phyloP scores from a whole-genome alignment of 1,140 invertebrate species.

The Saccostrea echinata region DNA sequence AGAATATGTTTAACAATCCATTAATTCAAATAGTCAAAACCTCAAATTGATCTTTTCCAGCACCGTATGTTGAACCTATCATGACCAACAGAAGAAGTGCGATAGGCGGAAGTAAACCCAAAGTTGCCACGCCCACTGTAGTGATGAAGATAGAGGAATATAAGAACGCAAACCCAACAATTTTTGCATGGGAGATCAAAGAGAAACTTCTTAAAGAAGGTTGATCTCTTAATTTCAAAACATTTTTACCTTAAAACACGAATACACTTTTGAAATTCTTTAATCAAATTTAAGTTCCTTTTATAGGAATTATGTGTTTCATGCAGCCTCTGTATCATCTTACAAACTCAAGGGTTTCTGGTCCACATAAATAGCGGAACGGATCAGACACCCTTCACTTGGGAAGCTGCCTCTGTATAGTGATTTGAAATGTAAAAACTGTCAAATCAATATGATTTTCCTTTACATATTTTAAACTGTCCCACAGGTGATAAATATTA shows the following conservation, averaged over 20 bases:
- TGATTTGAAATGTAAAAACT: too few species aligned
- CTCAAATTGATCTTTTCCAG: conserved; percentile 45
- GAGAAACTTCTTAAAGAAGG: conserved; percentile 97
- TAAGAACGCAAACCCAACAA: conserved; percentile 98
- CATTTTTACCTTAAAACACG: not conserved
- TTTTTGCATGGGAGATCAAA: conserved; percentile 99
- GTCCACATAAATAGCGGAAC: too few species aligned
- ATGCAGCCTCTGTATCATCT: too few species aligned
- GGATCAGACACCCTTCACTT: too few species aligned
- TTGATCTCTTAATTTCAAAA: conserved; percentile 83
- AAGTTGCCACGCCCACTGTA: conserved; percentile 98
- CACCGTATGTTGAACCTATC: conserved; percentile 93
- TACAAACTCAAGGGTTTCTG: too few species aligned
- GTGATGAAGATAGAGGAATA: conserved; percentile 98
- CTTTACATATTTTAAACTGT: not conserved
- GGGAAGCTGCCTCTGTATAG: too few species aligned
- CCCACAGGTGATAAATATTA: not conserved
- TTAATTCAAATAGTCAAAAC: too few species aligned
- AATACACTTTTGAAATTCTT: too few species aligned
- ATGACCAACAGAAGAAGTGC: conserved; percentile 92
- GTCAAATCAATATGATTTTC: not conserved
- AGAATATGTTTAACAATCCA: too few species aligned
- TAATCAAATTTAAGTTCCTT: too few species aligned
- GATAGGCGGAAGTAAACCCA: conserved; percentile 99
- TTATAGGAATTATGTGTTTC: too few species aligned